Percentiles rank a stretch among this genome's conserved stretches.
Evolutionary conservation across 2,797 vertebrate species (phyloP).

Genomic region (Sciurus vulgaris): DNA sequence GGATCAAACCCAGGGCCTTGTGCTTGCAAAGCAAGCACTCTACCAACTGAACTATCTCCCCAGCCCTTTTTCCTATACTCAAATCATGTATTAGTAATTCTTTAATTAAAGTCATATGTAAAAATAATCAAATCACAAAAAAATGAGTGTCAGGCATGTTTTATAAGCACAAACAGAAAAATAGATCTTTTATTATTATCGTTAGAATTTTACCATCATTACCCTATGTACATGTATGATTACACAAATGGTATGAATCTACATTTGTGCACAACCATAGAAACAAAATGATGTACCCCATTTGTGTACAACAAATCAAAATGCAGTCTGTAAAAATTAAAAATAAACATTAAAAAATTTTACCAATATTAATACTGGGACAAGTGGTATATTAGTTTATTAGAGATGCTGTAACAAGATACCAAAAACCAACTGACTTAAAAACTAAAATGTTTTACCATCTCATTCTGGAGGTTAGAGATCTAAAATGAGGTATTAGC

Average conservation of each 20-base stretch:
- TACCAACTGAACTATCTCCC: no score
- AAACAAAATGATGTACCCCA: no score
- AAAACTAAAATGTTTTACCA: not conserved
- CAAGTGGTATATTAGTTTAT: not conserved
- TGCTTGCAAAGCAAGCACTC: no score
- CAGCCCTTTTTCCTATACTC: conserved; percentile 61
- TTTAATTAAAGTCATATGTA: conserved; percentile 80
- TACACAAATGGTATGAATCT: no score
- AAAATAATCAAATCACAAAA: conserved; percentile 76
- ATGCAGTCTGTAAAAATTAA: no score
- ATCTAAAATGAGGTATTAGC: not conserved
- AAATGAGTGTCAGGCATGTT: conserved; percentile 56
- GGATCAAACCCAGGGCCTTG: no score
- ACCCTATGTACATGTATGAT: no score
- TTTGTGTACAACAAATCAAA: no score
- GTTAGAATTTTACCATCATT: conserved; percentile 22
- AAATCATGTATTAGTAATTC: conserved; percentile 77
- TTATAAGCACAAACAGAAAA: conserved; percentile 58
- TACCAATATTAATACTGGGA: not conserved
- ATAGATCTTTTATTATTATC: not conserved
- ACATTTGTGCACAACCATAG: no score
- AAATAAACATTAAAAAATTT: not conserved
- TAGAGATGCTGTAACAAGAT: not conserved
- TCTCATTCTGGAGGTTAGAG: not conserved
- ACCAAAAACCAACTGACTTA: not conserved